Evolutionary conservation across 2,888 invertebrate genomes (phyloP), one percentile per base, ranked within the genome.

Genomic region (Pristionchus mayeri): DNA sequence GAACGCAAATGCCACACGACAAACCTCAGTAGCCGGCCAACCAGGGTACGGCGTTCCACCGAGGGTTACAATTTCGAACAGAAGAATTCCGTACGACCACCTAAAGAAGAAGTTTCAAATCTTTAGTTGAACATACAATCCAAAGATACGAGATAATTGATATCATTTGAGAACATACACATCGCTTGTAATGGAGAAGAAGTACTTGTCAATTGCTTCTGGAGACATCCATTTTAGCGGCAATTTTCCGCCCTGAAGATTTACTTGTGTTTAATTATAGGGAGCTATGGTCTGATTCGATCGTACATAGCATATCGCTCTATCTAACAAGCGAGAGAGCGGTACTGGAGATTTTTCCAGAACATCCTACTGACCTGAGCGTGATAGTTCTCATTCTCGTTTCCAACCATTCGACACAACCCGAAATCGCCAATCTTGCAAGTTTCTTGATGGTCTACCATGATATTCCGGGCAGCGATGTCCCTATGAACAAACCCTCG

Each of bases 341-440:
- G 16, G 30, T 6, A n/a, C 6, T n/a, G n/a, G n/a, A n/a, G n/a
- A n/a, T n/a, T n/a, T n/a, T n/a, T n/a, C n/a, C n/a, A n/a, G n/a
- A n/a, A n/a, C n/a, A 34, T 34, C 13, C 21, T 18, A 78, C 76
- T 40, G n/a, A n/a, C n/a, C n/a, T 52, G 48, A 0, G 76, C 21
- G 3, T 78, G 76, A 78, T 63, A 63, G 63, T 63, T 6, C 30
- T 63, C 30, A 4, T 63, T 30, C 30, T 78, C 30, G n/a, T 54
- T 27, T 37, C 71, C 71, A 7, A 80, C 37, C 2, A 13, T 24
- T n/a, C 80, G n/a, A 40, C 80, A 80, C 40, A 80, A 21, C 0
- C 80, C 80, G 24, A 80, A 80, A 44, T 80, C 80, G 2, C 54
- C 80, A 34, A 80, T 80, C 16, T 57, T 80, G 44, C 80, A 80